These are phyloP conservation scores for Aleadryas rufinucha DNA, from an alignment of 2,113 vertebrate species.

Conservation along the genomic window DNA sequence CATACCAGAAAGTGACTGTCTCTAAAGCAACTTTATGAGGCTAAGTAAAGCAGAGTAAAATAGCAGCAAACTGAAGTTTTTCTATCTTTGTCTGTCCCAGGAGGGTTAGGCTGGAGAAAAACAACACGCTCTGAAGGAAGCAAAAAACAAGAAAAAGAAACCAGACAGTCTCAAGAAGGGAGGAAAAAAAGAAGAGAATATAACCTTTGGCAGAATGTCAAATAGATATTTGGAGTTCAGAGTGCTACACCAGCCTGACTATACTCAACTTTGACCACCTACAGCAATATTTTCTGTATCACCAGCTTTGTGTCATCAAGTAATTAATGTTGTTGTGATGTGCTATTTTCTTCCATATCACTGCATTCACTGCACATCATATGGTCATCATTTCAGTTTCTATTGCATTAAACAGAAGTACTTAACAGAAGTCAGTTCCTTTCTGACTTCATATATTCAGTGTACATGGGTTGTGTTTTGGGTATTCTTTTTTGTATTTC, in stretches of 20 bases:
- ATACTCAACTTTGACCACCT: background rate
- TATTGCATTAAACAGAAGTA: background rate
- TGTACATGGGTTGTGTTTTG: background rate
- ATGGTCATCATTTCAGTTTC: background rate
- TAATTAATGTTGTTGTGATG: background rate
- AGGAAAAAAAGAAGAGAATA: background rate
- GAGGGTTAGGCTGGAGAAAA: background rate
- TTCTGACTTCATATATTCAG: background rate
- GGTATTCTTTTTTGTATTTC: background rate
- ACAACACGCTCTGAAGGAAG: background rate
- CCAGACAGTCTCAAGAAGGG: background rate
- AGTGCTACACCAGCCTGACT: background rate
- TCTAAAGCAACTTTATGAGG: background rate
- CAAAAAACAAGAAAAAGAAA: background rate
- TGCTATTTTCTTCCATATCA: background rate
- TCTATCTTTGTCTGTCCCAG: background rate
- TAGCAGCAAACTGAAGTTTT: background rate
- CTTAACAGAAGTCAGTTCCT: background rate
- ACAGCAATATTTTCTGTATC: background rate
- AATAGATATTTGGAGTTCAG: background rate
- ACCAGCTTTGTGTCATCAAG: constrained; percentile 4
- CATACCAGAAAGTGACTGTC: background rate
- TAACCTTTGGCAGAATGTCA: background rate
- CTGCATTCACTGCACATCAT: background rate
- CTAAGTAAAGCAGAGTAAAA: constrained; percentile 1